Percentiles rank a stretch among this genome's conserved stretches.
phyloP scores from a whole-genome alignment of 2,113 vertebrate species.

The Plectropomus leopardus region DNA sequence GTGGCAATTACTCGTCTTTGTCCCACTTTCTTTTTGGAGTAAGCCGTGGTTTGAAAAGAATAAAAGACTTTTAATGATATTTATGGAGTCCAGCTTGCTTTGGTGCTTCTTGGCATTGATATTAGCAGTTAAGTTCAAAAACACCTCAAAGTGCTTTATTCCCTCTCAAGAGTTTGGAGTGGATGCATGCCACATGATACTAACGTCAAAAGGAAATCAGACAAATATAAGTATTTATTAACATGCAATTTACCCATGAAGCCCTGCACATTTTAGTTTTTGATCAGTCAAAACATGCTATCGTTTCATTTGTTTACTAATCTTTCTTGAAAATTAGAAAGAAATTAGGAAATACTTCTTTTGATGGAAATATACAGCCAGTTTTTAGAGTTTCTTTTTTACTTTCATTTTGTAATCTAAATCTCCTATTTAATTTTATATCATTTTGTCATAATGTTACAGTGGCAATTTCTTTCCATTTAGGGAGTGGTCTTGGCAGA shows the following conservation, averaged over 20 bases:
- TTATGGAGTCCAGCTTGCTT: constrained; percentile 41
- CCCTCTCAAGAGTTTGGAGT: neutral
- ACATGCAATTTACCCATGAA: neutral
- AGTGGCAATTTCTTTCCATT: neutral
- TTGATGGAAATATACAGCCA: neutral
- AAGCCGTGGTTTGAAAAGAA: neutral
- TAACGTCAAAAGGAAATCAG: neutral
- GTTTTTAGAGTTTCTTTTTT: neutral
- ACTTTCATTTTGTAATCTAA: neutral
- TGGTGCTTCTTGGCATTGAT: constrained; percentile 41
- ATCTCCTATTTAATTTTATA: neutral
- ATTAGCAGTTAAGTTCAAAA: constrained; percentile 17
- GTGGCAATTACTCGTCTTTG: constrained; percentile 5
- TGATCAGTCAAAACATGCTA: neutral
- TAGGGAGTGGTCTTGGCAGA: no score
- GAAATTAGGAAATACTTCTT: neutral
- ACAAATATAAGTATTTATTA: neutral
- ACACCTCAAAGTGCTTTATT: neutral
- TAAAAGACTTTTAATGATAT: constrained; percentile 25
- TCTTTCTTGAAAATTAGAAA: neutral
- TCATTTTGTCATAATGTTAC: neutral
- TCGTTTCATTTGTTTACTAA: no score
- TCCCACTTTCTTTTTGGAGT: neutral
- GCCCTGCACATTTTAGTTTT: neutral
- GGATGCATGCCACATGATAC: neutral